Evolutionary conservation across 2,888 invertebrate species (phyloP).

Genomic region (Epinotia brunnichana): DNA sequence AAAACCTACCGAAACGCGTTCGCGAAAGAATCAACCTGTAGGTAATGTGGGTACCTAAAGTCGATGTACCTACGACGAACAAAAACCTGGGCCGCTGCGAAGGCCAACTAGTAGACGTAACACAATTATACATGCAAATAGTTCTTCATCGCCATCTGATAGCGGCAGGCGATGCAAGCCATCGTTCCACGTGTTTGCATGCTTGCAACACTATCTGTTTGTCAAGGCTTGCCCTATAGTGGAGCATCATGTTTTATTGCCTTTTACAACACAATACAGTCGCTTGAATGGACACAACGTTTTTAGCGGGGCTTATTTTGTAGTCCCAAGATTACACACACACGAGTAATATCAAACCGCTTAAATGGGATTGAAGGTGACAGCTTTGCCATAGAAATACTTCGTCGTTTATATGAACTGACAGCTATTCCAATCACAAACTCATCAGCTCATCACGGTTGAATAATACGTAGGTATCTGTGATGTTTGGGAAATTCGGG

Average conservation of each 20-base stretch:
- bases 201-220: constrained; percentile 24
- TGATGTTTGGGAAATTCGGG: neutral
- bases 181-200: constrained; percentile 24
- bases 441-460: too few relatives aligned
- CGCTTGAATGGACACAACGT: neutral
- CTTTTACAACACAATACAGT: constrained; percentile 19
- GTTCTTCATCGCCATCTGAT: constrained; percentile 43
- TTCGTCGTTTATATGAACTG: too few relatives aligned
- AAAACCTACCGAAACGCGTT: too few relatives aligned
- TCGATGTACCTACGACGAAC: constrained; percentile 50
- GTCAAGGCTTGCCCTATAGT: constrained; percentile 30
- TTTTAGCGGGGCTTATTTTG: constrained; percentile 4
- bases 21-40: neutral
- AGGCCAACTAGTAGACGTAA: constrained; percentile 55
- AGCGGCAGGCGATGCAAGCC: constrained; percentile 24
- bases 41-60: constrained; percentile 14
- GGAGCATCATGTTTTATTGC: constrained; percentile 24
- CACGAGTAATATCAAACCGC: too few relatives aligned
- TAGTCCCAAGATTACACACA: neutral
- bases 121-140: constrained; percentile 47
- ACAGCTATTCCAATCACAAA: too few relatives aligned
- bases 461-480: neutral
- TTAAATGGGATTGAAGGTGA: too few relatives aligned
- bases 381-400: too few relatives aligned
- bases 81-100: constrained; percentile 54